These are phyloP conservation scores for Pseudotriccus pelzelni DNA, from an alignment of 2,797 vertebrate species.

Conservation along the genomic window DNA sequence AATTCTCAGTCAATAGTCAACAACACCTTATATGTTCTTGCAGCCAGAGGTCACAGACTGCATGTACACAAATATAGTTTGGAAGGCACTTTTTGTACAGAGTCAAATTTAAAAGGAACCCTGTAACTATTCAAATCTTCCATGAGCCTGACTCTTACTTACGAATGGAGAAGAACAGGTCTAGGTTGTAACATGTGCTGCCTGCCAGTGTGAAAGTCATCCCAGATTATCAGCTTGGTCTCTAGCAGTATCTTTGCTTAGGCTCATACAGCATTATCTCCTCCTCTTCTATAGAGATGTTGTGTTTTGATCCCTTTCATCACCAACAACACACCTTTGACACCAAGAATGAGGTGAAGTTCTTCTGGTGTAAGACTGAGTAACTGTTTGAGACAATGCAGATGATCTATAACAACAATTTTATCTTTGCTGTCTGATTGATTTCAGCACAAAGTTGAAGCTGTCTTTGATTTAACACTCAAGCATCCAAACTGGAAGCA, in stretches of 20 bases:
- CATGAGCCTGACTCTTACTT: background rate
- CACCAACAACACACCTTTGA: background rate
- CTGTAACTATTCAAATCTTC: background rate
- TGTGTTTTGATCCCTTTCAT: background rate
- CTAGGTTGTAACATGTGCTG: background rate
- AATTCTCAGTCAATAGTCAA: background rate
- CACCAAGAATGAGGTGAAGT: background rate
- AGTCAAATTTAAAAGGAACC: background rate
- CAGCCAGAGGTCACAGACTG: background rate
- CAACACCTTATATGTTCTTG: background rate
- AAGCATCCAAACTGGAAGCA: background rate
- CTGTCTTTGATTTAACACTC: background rate
- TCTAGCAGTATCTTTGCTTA: background rate
- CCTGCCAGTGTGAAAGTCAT: background rate
- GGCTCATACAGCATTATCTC: background rate
- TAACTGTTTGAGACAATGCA: background rate
- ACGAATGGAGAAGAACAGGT: background rate
- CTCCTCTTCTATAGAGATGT: background rate
- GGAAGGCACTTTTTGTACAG: background rate
- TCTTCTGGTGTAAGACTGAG: background rate
- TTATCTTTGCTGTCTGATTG: background rate
- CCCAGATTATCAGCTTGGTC: accelerated
- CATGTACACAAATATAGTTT: background rate
- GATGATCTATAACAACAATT: background rate
- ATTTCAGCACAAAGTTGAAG: background rate